Evolutionary conservation across 2,797 vertebrate genomes (phyloP), one percentile per base, ranked within the genome.

Genomic region (Ambastaia sidthimunki): DNA sequence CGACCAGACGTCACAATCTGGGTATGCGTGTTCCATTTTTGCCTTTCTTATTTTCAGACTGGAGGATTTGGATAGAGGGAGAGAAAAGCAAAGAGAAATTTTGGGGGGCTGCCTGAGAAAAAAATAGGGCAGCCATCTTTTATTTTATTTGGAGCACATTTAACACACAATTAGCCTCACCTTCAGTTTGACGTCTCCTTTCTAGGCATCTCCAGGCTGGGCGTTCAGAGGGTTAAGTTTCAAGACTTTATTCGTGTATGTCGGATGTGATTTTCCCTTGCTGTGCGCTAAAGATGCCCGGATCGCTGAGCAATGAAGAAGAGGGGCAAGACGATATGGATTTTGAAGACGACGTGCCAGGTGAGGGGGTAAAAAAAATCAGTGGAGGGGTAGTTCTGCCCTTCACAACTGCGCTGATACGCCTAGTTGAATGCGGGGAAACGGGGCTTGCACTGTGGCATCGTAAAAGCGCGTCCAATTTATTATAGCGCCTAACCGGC

Each of bases 1-100:
- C 95, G 96, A 96, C 96, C 95, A 96, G 95, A 97, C 96, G 96
- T 97, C 96, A 97, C 96, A 94, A 94, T 95, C 94, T 95, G 96
- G 95, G 96, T 95, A 94, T 95, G 96, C 96, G 95, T 95, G 94
- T 94, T 94, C 94, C 94, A 94, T 93, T 95, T 94, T 93, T 92
- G 85, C 88, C 86, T 93, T 93, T 93, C 92, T 94, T 94, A 93
- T 95, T 95, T 94, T 93, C 94, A 92, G 93, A 94, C 93, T 94
- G 93, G 88, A 89, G 92, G 94, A 93, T 93, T 93, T 91, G 90
- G 93, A 94, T 92, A 93, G 90, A 90, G 89, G 90, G 89, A 89
- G 78, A 80, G 55, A 82, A 79, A 75, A 78, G 80, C 63, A 72
- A 85, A 82, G 80, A 85, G 75, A 74, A 28, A 65, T 67, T 80